A percentile compares a stretch with the other conserved stretches of the same genome.
phyloP scores from a whole-genome alignment of 2,888 invertebrate genomes.

The Agriopis leucophaearia region DNA sequence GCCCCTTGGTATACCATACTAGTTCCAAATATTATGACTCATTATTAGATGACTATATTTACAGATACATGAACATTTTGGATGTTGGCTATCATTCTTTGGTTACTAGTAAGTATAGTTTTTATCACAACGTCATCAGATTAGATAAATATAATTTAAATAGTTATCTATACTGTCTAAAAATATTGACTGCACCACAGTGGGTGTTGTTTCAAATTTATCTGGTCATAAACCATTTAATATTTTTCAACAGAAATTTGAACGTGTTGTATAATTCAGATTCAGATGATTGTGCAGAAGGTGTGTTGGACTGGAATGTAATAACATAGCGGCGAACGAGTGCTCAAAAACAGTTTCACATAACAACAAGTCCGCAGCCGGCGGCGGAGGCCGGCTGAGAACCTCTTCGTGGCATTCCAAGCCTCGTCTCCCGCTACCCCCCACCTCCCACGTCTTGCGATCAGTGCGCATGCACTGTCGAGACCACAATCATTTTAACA shows the following conservation, averaged over 20 bases:
- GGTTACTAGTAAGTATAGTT: not conserved
- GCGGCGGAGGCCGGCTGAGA: slow-evolving; percentile 65
- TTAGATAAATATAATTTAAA: not conserved
- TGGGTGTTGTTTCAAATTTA: not conserved
- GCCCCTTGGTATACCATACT: no score
- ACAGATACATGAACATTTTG: no score
- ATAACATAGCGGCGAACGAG: slow-evolving; percentile 57
- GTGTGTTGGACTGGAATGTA: slow-evolving; percentile 42
- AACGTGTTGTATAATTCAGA: slow-evolving; percentile 11
- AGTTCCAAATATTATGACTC: no score
- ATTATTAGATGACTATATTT: no score
- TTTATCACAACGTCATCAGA: slow-evolving; percentile 1
- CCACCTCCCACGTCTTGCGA: slow-evolving; percentile 58
- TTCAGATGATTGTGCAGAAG: slow-evolving; percentile 13
- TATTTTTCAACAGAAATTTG: slow-evolving; percentile 8
- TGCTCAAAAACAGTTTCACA: slow-evolving; percentile 78
- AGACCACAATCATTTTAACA: slow-evolving; percentile 72
- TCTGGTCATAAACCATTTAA: slow-evolving; percentile 4
- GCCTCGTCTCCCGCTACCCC: slow-evolving; percentile 66
- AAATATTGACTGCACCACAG: slow-evolving; percentile 20
- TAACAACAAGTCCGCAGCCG: slow-evolving; percentile 79
- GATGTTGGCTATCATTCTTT: no score
- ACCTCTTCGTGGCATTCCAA: slow-evolving; percentile 83
- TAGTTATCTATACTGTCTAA: not conserved
- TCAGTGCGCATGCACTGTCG: slow-evolving; percentile 80